A percentile compares a stretch with the other conserved stretches of the same genome.
Conservation (phyloP, 2,113 vertebrate species). For the Enhydra lutris region DNA sequence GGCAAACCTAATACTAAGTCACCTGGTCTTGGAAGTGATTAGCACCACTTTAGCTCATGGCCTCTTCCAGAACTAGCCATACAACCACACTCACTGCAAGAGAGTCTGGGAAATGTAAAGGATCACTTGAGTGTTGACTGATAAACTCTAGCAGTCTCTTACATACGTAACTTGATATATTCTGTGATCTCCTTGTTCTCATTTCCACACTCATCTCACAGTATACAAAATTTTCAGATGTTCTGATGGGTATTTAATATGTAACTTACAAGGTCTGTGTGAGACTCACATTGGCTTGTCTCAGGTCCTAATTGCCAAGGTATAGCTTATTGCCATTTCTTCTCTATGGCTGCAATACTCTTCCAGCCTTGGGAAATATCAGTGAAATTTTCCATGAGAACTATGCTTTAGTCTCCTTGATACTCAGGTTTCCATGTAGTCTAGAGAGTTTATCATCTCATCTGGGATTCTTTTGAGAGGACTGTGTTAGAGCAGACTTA, state of each 20-base stretch:
- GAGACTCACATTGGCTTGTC: neutral
- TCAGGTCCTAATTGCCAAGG: neutral
- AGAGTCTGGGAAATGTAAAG: neutral
- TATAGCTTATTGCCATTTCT: neutral
- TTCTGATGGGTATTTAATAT: neutral
- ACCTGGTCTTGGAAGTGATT: neutral
- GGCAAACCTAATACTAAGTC: neutral
- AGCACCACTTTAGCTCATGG: neutral
- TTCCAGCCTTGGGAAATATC: neutral
- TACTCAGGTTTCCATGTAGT: neutral
- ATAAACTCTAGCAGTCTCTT: neutral
- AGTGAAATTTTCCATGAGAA: neutral
- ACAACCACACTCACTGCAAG: neutral
- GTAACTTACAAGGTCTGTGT: neutral
- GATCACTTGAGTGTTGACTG: neutral
- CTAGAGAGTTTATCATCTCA: neutral
- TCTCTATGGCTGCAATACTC: neutral
- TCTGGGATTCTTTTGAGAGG: neutral
- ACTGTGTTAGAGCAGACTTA: neutral
- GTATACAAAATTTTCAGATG: neutral
- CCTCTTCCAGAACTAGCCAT: neutral
- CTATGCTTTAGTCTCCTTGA: neutral
- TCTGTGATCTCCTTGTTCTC: neutral
- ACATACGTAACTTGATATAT: neutral
- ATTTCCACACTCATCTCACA: neutral